These are phyloP conservation scores for Neotoma lepida DNA, from an alignment of 2,113 vertebrate genomes.

Conservation along the genomic window DNA sequence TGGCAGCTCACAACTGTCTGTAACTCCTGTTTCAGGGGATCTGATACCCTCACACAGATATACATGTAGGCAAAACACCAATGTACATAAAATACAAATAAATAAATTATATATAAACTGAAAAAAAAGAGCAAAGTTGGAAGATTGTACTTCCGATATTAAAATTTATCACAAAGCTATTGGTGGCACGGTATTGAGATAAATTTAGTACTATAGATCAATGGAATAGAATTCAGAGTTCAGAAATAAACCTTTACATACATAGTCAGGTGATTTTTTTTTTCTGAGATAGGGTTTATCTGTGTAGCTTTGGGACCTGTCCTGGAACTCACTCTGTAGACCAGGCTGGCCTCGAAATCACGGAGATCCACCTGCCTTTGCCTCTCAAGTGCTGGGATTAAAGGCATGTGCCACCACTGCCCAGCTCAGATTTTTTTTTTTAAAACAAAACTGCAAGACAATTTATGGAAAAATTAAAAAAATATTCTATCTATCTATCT, in stretches of 20 bases:
- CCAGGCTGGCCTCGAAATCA: too few relatives aligned
- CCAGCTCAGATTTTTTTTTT: too few relatives aligned
- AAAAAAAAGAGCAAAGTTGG: constrained; percentile 7
- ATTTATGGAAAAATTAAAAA: too few relatives aligned
- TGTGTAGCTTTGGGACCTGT: too few relatives aligned
- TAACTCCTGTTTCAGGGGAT: not conserved
- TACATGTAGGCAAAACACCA: not conserved
- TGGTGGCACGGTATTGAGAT: not conserved
- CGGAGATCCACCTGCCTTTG: too few relatives aligned
- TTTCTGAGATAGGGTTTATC: too few relatives aligned
- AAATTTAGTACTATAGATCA: not conserved
- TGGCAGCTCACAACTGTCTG: not conserved
- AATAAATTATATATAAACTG: not conserved
- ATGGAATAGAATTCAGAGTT: not conserved
- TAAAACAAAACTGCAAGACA: too few relatives aligned
- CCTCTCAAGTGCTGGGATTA: too few relatives aligned
- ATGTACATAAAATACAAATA: not conserved
- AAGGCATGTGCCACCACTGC: too few relatives aligned
- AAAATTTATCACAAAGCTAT: constrained; percentile 13
- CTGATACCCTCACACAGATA: not conserved
- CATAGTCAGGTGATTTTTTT: not conserved
- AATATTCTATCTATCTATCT: too few relatives aligned
- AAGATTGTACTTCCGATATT: not conserved
- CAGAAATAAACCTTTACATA: constrained; percentile 23
- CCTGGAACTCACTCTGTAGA: too few relatives aligned